These are phyloP conservation scores for Drosophila grimshawi DNA, from an alignment of 1,140 invertebrate species.

Conservation along the genomic window DNA sequence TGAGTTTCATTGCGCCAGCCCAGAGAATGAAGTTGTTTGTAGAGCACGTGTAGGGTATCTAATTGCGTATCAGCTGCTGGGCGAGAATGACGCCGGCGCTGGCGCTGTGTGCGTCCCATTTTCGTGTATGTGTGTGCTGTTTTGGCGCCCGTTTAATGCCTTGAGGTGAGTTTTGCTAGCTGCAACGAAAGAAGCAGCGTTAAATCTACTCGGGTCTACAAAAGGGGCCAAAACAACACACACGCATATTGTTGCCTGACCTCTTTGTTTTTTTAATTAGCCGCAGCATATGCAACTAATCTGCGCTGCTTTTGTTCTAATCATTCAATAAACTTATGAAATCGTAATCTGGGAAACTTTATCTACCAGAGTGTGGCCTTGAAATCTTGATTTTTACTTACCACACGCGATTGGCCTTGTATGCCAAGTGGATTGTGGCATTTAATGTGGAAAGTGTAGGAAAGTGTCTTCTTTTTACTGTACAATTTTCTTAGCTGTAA, in stretches of 20 bases:
- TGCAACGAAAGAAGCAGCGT: constrained; percentile 79
- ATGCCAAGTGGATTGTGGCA: constrained; percentile 39
- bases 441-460: constrained; percentile 38
- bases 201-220: constrained; percentile 30
- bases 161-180: constrained; percentile 42
- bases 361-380: constrained; percentile 59
- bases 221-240: constrained; percentile 77
- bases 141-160: constrained; percentile 53
- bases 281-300: constrained; percentile 1
- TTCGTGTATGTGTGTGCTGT: constrained; percentile 67
- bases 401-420: constrained; percentile 56
- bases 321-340: constrained; percentile 61
- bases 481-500: constrained; percentile 69
- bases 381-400: constrained; percentile 54
- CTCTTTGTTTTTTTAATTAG: constrained; percentile 31
- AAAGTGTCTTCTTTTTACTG: constrained; percentile 60
- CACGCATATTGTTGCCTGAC: constrained; percentile 66
- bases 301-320: constrained; percentile 23
- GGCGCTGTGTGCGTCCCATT: constrained; percentile 76
- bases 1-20: constrained; percentile 71
- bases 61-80: background rate
- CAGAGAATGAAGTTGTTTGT: constrained; percentile 42
- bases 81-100: constrained; percentile 27
- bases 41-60: constrained; percentile 48
- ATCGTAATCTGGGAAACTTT: constrained; percentile 55